Evolutionary conservation across 2,113 vertebrate genomes (phyloP), one percentile per base, ranked within the genome.

Genomic region (Prunella fulvescens): DNA sequence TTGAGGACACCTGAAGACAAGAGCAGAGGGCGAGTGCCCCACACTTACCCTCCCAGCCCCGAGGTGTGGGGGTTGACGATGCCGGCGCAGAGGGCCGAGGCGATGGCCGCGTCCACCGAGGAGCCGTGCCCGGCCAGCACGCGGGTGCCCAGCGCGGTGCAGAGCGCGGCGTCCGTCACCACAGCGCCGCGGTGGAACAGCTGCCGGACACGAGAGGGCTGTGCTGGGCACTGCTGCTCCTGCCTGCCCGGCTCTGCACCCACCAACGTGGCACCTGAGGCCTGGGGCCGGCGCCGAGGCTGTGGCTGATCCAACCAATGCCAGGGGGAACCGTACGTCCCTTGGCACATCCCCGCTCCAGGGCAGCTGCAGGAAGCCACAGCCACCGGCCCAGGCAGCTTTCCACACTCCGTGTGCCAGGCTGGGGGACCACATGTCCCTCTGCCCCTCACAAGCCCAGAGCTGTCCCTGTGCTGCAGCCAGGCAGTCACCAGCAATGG

Each of bases 31-130:
- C 0, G 11, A 67, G 61, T 0, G 5, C 11, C 8, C 29, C 19
- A 17, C 60, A 98, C 99, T 96, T 97, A 99, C 99, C 99, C 99
- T 48, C 99, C 99, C 14, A 99, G 98, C 37, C 99, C 99, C 6
- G 99, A 99, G 0, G 98, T 98, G 97, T 99, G 99, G 1, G 99
- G 99, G 92, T 99, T 98, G 83, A 99, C 97, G 8, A 99, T 98
- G 51, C 99, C 99, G 2, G 98, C 96, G 58, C 99, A 99, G 90
- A 99, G 98, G 40, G 98, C 98, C 0, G 99, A 98, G 45, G 98
- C 92, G 12, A 99, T 98, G 72, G 99, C 99, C 0, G 99, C 99
- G 1, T 99, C 99, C 50, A 99, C 99, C 0, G 99, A 99, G 96
- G 99, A 99, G 33, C 99, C 99, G 74, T 97, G 98, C 80, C 98